phyloP scores from a whole-genome alignment of 2,797 vertebrate genomes.

The Tokudaia tokunoshimensis region DNA sequence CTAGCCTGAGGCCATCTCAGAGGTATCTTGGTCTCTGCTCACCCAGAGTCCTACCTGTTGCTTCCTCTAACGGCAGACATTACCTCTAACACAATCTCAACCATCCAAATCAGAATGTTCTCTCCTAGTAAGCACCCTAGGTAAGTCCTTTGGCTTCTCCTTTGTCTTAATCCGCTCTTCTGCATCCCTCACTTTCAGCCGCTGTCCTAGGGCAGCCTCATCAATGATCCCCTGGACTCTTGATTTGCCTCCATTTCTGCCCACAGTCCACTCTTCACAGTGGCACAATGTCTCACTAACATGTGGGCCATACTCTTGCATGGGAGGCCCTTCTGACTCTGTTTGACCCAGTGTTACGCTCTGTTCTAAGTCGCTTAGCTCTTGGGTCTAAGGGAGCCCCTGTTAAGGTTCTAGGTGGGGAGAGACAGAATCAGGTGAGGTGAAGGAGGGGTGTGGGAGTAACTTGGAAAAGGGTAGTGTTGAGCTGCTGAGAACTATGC shows the following conservation, averaged over 20 bases:
- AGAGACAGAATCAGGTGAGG: neutral
- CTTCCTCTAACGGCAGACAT: neutral
- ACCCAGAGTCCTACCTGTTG: neutral
- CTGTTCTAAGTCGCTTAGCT: neutral
- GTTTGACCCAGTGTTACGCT: neutral
- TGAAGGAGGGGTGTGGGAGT: neutral
- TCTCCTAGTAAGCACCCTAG: neutral
- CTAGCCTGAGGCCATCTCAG: neutral
- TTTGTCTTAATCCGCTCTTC: neutral
- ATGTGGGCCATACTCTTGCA: neutral
- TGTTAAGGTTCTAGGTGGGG: neutral
- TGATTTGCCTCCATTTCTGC: neutral
- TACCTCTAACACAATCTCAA: neutral
- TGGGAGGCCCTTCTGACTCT: neutral
- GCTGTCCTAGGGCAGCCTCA: constrained; percentile 30
- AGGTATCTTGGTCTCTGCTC: neutral
- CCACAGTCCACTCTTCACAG: neutral
- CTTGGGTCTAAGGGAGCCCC: neutral
- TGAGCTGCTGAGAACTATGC: neutral
- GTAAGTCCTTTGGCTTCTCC: neutral
- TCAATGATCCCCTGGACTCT: neutral
- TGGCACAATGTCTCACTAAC: neutral
- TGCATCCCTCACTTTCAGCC: neutral
- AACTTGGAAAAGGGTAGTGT: neutral
- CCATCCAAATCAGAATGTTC: neutral